Base-by-base conservation (phyloP, 2,888 invertebrate genomes). In the Aphrophora alni region DNA sequence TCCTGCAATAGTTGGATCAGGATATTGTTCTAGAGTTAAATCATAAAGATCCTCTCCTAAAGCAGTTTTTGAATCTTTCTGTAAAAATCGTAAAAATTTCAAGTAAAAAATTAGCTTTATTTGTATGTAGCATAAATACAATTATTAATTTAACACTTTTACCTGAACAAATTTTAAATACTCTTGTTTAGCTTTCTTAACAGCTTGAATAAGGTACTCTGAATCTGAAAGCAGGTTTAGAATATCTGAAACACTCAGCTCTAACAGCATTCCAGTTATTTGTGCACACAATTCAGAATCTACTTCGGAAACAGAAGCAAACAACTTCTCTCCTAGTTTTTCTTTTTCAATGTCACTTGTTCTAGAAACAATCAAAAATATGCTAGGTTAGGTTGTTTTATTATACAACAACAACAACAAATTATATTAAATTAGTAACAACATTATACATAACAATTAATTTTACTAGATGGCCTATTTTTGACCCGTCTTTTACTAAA, bases 211-310 rank as follows among this genome's bases (percentile, higher is more conserved):
- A 14, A 84, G 78, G n/a, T 73, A 44, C 24, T 81, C 59, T 10
- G 82, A 77, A 26, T 81, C 81, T 4, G 38, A n/a, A 8, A 84
- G 74, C 2, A 84, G 73, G 25, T 81, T 77, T 28, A 82, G 77
- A 44, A 84, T 81, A 4, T 83, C 84, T 25, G 44, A 68, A 44
- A 81, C 38, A 73, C 84, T 83, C 59, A 84, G 68, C 68, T 84
- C 84, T 69, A 84, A 75, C 38, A 84, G 82, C 84, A 84, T 84
- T n/a, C 84, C 84, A 78, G 84, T 84, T 12, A 84, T 82, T 75
- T 84, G 83, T 12, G 84, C 78, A 81, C 83, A 82, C 2, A 84
- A 70, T 38, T 83, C 82, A 5, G 84, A 69, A 44, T 84, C 84
- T 17, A 81, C 59, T n/a, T 79, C 68, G 25, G 82, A 79, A 8